Evolutionary conservation across 2,888 invertebrate genomes (phyloP).

Genomic region (Drosophila multiciliata): DNA sequence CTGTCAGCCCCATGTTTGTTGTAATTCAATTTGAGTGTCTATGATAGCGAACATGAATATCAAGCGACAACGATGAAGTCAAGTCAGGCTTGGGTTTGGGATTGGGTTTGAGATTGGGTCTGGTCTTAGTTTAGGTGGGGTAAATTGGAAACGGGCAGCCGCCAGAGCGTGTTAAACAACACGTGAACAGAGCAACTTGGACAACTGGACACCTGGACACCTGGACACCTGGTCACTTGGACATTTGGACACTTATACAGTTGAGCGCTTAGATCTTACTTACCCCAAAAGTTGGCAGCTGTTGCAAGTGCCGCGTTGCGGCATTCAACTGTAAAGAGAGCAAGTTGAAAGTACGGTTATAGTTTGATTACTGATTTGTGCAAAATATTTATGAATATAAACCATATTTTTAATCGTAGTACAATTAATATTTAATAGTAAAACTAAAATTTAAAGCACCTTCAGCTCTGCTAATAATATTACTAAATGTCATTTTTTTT

Average conservation of each 20-base stretch:
- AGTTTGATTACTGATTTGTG: neutral
- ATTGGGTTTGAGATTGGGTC: neutral
- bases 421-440: neutral
- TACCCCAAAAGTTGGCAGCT: slow-evolving; percentile 48
- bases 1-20: slow-evolving; percentile 58
- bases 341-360: slow-evolving; percentile 18
- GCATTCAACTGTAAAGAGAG: slow-evolving; percentile 40
- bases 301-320: slow-evolving; percentile 19
- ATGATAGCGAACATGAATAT: slow-evolving; percentile 63
- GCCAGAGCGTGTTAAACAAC: slow-evolving; percentile 60
- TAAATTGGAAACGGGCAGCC: slow-evolving; percentile 50
- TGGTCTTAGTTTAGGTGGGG: slow-evolving; percentile 13
- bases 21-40: slow-evolving; percentile 66
- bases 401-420: neutral
- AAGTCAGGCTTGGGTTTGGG: neutral
- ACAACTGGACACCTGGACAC: slow-evolving; percentile 12
- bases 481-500: neutral
- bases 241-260: neutral
- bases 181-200: slow-evolving; percentile 50
- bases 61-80: slow-evolving; percentile 31
- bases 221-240: slow-evolving; percentile 4
- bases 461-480: neutral
- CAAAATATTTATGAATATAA: neutral
- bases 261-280: slow-evolving; percentile 39
- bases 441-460: neutral